These are phyloP conservation scores for Alca torda DNA, from an alignment of 2,797 vertebrate genomes.

Conservation along the genomic window DNA sequence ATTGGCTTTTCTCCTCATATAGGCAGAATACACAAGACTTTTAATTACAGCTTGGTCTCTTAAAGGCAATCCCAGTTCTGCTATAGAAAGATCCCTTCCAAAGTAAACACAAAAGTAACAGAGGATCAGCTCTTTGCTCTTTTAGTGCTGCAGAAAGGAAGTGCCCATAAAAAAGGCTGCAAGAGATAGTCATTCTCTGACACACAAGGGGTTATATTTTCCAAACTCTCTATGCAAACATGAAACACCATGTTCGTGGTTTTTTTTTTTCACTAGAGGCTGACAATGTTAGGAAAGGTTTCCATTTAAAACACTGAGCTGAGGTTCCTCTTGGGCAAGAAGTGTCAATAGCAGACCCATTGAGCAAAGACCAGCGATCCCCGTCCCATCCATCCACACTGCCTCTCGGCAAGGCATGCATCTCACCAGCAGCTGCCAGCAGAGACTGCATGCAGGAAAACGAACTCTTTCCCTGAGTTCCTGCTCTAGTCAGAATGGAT, in stretches of 20 bases:
- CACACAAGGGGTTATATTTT: neutral
- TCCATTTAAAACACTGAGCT: neutral
- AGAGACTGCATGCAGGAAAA: neutral
- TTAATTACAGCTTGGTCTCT: neutral
- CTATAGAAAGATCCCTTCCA: neutral
- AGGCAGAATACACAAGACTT: neutral
- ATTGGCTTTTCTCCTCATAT: neutral
- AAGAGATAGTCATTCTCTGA: neutral
- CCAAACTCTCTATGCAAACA: neutral
- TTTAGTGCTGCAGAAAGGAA: neutral
- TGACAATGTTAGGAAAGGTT: neutral
- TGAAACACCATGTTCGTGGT: rapidly evolving
- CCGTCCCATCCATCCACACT: neutral
- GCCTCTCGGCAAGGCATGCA: neutral
- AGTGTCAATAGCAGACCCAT: neutral
- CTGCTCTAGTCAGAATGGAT: neutral
- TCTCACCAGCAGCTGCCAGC: neutral
- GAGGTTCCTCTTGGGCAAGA: neutral
- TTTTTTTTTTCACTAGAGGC: neutral
- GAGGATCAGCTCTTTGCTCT: neutral
- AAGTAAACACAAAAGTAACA: neutral
- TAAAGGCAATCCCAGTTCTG: neutral
- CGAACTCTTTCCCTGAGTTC: neutral
- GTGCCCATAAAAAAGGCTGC: neutral
- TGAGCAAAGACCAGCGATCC: neutral